Evolutionary conservation across 2,888 invertebrate species (phyloP).

Genomic region (Fabriciana adippe): DNA sequence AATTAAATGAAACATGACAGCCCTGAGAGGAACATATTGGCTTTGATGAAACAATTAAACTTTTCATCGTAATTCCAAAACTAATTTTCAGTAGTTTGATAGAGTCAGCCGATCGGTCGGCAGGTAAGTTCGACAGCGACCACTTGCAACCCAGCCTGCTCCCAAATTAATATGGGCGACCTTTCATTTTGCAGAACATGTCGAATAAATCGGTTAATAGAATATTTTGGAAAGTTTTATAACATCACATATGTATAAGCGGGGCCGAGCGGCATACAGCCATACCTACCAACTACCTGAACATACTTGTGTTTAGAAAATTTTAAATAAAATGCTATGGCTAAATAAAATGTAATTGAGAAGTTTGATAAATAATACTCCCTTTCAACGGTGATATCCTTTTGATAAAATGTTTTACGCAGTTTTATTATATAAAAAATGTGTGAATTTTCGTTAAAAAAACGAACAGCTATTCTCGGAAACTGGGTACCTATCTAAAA

Average conservation of each 20-base stretch:
- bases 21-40: slow-evolving; percentile 59
- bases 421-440: neutral
- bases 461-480: too few species aligned
- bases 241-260: too few species aligned
- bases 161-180: slow-evolving; percentile 59
- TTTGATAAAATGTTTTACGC: neutral
- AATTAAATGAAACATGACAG: neutral
- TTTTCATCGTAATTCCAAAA: slow-evolving; percentile 76
- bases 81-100: slow-evolving; percentile 78
- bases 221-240: neutral
- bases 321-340: too few species aligned
- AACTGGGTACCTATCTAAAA: too few species aligned
- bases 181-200: slow-evolving; percentile 53
- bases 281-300: too few species aligned
- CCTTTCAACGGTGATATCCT: neutral
- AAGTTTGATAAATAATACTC: too few species aligned
- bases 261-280: too few species aligned
- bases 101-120: slow-evolving; percentile 68
- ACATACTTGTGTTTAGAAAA: too few species aligned
- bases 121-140: slow-evolving; percentile 63
- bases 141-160: slow-evolving; percentile 56
- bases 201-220: slow-evolving; percentile 16
- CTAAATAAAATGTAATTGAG: too few species aligned
- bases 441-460: too few species aligned
- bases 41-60: slow-evolving; percentile 78